Evolutionary conservation across 2,113 vertebrate genomes (phyloP), one percentile per base, ranked within the genome.

Genomic region (Ailurus styani): DNA sequence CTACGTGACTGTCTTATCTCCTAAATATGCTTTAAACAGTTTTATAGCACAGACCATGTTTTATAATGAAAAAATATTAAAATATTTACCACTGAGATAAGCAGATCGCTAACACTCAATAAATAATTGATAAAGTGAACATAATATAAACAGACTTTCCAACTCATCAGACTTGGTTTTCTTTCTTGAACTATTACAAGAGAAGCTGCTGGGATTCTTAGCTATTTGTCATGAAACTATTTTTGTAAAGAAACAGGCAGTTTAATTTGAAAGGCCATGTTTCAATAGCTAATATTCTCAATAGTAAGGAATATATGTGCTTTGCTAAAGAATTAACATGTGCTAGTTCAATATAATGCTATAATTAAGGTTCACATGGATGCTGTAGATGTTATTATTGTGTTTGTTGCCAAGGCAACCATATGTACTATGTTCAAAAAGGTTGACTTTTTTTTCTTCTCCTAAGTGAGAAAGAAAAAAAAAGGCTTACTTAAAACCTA

Each of bases 381-480:
- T 98, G 93, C 79, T 0, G 0, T 89, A 72, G 85, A 87, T 98
- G 93, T 96, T 98, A 88, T 97, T 95, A 96, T 97, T 98, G 94
- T 95, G 54, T 47, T 96, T 72, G 98, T 98, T 98, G 91, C 98
- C 45, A 68, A 94, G 98, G 97, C 79, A 98, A 98, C 96, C 72
- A 96, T 97, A 97, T 78, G 84, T 95, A 96, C 52, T 75, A 29
- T 97, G 42, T 93, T 98, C 11, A 11, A 64, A 95, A 97, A 91
- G 23, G 87, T 96, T 94, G 81, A 75, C n/a, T 95, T 96, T 97
- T 86, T 83, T 50, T 31, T 54, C 95, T 78, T 47, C 47, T 66
- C 45, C 57, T 94, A 57, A 87, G 66, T 88, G 70, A 91, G 73
- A 82, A 40, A 91, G 66, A 82, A 40, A 42, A 52, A 72, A 45